phyloP scores from a whole-genome alignment of 1,140 invertebrate species.

The Drosophila bocqueti region DNA sequence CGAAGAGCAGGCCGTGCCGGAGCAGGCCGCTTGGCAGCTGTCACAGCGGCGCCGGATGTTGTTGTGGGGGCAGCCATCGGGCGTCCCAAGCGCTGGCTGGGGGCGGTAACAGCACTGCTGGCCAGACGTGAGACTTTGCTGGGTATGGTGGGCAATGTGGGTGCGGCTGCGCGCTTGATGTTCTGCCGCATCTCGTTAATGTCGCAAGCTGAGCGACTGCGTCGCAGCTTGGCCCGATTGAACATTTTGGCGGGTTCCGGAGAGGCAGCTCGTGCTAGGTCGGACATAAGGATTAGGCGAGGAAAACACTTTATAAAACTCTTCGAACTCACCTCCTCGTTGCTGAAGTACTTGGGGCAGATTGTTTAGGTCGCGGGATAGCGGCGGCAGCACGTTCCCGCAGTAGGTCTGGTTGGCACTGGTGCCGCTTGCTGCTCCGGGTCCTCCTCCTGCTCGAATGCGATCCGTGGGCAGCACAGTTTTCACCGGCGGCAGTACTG shows the following conservation, averaged over 20 bases:
- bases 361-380: constrained; percentile 66
- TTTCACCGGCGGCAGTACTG: constrained; percentile 45
- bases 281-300: not conserved
- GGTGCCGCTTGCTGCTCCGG: constrained; percentile 6
- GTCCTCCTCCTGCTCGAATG: constrained; percentile 53
- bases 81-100: constrained; percentile 15
- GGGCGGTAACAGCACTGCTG: constrained; percentile 1
- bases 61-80: not conserved
- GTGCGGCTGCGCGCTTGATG: constrained; percentile 48
- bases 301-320: not conserved
- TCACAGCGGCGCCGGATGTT: not conserved
- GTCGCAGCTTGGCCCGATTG: constrained; percentile 62
- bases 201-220: constrained; percentile 77
- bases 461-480: constrained; percentile 71
- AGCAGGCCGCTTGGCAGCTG: constrained; percentile 18
- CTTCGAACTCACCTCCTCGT: constrained; percentile 36
- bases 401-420: constrained; percentile 38
- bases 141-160: constrained; percentile 62
- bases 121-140: constrained; percentile 55
- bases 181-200: constrained; percentile 62
- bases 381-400: constrained; percentile 38
- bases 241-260: constrained; percentile 50
- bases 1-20: constrained; percentile 4
- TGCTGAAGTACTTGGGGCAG: constrained; percentile 43
- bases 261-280: constrained; percentile 56